Evolutionary conservation across 2,113 vertebrate species (phyloP), one percentile per base, ranked within the genome.

Genomic region (Coregonus clupeaformis): DNA sequence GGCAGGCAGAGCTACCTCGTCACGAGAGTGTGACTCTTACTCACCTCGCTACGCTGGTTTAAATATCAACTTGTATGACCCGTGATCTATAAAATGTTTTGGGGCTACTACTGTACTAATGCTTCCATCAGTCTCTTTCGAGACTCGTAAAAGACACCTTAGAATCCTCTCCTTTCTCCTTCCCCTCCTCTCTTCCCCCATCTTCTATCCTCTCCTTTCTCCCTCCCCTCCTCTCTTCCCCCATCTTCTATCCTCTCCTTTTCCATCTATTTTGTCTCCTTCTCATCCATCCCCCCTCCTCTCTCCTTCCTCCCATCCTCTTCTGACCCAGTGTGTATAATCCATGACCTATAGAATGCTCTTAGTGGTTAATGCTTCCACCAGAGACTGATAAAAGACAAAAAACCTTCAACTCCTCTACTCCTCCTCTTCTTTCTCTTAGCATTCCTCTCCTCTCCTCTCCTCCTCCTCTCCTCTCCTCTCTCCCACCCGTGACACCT

Each of bases 11-110:
- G 32, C 32, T 36, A 36, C 32, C 32, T 36, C 32, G 7, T 36
- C 32, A 59, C 57, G 59, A 62, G 59, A 9, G 14, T 24, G 6
- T 12, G 32, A 36, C 32, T 36, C 32, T 7, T 36, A 2, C 36
- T 36, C 7, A 36, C 36, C 7, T 9, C 36, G 22, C n/a, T 12
- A 12, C 59, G 65, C 80, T 84, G 80, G 70, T 81, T 82, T 76
- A n/a, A 49, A 82, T 78, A 78, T 81, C 69, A 80, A 12, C 13
- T 6, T 74, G 65, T 30, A 1, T 57, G 14, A 63, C 72, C 25
- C 47, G 71, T 60, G 36, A 74, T 62, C 14, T 68, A 36, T 18
- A 29, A 62, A 7, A 59, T 73, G 69, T 77, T 70, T 78, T 75
- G 79, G 79, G 79, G 71, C 75, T 22, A 24, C 42, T 3, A 70